Evolutionary conservation across 2,888 invertebrate genomes (phyloP).

Genomic region (Aspidiotus destructor): DNA sequence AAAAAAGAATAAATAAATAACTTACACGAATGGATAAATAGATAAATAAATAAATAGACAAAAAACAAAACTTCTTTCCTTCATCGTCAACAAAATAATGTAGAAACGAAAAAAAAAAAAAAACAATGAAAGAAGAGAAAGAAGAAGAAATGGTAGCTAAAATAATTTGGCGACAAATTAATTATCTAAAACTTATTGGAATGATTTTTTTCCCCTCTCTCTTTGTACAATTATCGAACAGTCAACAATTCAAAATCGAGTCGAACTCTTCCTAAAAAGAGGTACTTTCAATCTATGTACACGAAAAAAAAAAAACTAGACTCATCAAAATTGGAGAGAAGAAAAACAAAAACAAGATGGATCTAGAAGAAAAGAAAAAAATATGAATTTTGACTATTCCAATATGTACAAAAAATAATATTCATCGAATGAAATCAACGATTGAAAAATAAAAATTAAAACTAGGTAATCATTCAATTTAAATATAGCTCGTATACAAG

Average conservation of each 20-base stretch:
- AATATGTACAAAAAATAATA: slow-evolving; percentile 5
- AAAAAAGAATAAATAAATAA: slow-evolving; percentile 7
- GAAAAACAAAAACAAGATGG: neutral
- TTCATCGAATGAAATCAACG: neutral
- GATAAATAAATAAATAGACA: slow-evolving; percentile 9
- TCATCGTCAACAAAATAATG: neutral
- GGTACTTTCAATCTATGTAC: too few relatives aligned
- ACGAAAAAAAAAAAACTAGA: too few relatives aligned
- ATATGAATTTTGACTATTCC: neutral
- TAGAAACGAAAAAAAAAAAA: neutral
- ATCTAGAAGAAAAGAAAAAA: neutral
- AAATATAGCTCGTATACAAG: too few relatives aligned
- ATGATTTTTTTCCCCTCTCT: slow-evolving; percentile 13
- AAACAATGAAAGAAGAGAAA: slow-evolving; percentile 13
- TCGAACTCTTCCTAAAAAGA: too few relatives aligned
- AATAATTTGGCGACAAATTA: slow-evolving; percentile 24
- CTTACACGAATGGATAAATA: slow-evolving; percentile 1
- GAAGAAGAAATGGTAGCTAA: slow-evolving; percentile 27
- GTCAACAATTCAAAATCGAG: too few relatives aligned
- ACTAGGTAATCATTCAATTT: neutral
- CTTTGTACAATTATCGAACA: neutral
- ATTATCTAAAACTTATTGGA: slow-evolving; percentile 18
- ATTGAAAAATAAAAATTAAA: slow-evolving; percentile 4
- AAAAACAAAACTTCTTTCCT: slow-evolving; percentile 8
- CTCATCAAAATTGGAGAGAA: neutral